Base-by-base conservation (phyloP, 1,140 invertebrate genomes). In the Pseudoatta argentina region DNA sequence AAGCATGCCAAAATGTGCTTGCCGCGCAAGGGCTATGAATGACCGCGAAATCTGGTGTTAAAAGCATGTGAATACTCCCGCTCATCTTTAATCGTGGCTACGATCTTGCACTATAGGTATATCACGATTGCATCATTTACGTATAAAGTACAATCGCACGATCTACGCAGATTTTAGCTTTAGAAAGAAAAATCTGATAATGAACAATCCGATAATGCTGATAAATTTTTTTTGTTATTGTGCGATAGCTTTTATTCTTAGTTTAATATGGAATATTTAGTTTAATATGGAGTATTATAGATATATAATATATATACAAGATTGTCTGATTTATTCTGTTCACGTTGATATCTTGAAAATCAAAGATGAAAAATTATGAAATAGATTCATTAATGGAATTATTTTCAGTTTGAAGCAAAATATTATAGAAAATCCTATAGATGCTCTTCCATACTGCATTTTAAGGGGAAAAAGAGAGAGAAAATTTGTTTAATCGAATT, bases 1-100 rank as follows among this genome's bases (percentile, higher is more conserved):
- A 59, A 73, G 30, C 61, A 27, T 91, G 89, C 89, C 89, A 91
- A 90, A 91, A 88, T 88, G 39, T 63, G 24, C 16, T 14, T 27
- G 63, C n/a, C 85, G 30, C 21, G 61, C 79, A 34, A 21, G 8
- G 39, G 44, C 55, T 39, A 82, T 81, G 63, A 88, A 88, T 86
- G 88, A 88, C 67, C 72, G 6, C 24, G 79, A 87, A 72, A 88
- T 89, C 53, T 63, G 66, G 7, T 66, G 59, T 67, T 67, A 88
- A 88, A 69, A 83, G 57, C 44, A 61, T 63, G 39, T n/a, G 55
- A 51, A 51, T 24, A 27, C 69, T 34, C 55, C 8, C 79, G n/a
- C 4, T 61, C 57, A 27, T 51, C 21, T 75, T 69, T 61, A 24
- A 75, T 83, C 69, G 69, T 7, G 39, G 12, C 39, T 34, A 39